Conservation (phyloP, 92 coral and sea anemone genomes). For the Epizoanthus fatuus region DNA sequence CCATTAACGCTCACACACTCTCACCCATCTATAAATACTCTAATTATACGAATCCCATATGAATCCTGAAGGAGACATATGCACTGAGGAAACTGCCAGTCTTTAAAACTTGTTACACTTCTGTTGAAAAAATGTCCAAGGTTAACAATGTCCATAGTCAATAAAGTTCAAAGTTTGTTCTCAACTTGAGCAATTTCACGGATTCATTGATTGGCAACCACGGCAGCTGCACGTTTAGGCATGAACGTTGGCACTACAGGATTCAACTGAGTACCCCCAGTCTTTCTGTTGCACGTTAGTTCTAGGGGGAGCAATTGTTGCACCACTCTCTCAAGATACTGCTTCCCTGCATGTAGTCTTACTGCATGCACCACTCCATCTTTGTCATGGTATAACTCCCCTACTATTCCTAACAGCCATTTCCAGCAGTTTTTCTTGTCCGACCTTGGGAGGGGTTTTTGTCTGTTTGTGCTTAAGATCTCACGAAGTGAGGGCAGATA, state of each 20-base stretch:
- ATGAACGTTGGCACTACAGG: background rate
- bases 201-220: background rate
- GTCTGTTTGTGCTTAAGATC: background rate
- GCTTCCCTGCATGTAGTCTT: background rate
- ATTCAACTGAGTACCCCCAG: background rate
- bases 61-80: too few relatives aligned
- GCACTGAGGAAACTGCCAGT: too few relatives aligned
- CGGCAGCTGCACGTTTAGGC: background rate
- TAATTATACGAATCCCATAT: too few relatives aligned
- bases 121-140: too few relatives aligned
- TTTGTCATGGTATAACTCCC: background rate
- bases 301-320: conserved; percentile 1
- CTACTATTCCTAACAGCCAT: background rate
- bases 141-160: too few relatives aligned
- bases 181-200: background rate
- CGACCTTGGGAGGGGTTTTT: background rate
- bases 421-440: background rate
- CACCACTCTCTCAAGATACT: background rate
- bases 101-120: too few relatives aligned
- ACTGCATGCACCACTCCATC: background rate
- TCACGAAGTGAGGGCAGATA: background rate
- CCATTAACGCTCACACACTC: too few relatives aligned
- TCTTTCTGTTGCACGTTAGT: background rate
- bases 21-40: too few relatives aligned
- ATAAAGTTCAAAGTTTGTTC: background rate